Conservation (phyloP, 2,888 invertebrate genomes). For the Neocrepidodera transversa region DNA sequence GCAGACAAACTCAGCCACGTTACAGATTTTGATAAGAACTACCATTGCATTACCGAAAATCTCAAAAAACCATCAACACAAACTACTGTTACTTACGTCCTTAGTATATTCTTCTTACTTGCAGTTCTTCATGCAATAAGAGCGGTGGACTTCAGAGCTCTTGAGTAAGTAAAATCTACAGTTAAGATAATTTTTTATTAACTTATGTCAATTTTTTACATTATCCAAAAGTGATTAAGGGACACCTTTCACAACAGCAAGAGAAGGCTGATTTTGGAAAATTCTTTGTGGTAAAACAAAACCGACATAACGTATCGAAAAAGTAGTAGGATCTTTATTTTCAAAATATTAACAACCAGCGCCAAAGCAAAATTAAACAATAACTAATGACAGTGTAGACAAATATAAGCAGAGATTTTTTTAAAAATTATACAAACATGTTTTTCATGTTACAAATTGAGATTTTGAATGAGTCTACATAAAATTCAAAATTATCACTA, state of each 20-base stretch:
- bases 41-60: conserved; percentile 40
- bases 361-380: no score
- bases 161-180: conserved; percentile 39
- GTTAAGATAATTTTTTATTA: not conserved
- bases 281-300: not conserved
- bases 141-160: conserved; percentile 44
- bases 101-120: conserved; percentile 50
- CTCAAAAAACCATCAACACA: conserved; percentile 44
- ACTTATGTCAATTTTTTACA: not conserved
- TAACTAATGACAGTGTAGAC: no score
- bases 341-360: no score
- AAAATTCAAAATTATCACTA: not conserved
- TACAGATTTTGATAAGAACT: conserved; percentile 38
- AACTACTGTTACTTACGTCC: conserved; percentile 46
- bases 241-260: no score
- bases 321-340: no score
- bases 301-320: not conserved
- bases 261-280: no score
- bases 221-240: no score
- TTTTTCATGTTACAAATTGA: not conserved
- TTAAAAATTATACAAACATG: not conserved
- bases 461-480: not conserved
- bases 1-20: conserved; percentile 44
- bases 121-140: conserved; percentile 47
- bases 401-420: no score